Percentiles rank a stretch among this genome's conserved stretches.
phyloP scores from a whole-genome alignment of 2,113 vertebrate genomes.

The Meriones unguiculatus region DNA sequence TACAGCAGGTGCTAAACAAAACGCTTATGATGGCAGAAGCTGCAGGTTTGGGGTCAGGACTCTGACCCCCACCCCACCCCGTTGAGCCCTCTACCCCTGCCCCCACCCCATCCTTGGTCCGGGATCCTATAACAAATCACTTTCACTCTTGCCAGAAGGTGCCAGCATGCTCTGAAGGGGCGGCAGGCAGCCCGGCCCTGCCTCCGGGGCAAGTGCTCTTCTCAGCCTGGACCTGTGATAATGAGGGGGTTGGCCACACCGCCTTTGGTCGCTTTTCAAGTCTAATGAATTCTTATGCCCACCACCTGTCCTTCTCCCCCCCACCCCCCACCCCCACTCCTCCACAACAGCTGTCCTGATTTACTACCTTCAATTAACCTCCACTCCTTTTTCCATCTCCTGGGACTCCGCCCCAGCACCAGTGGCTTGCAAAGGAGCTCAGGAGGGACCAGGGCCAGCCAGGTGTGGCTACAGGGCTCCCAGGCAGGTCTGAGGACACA shows the following conservation, averaged over 20 bases:
- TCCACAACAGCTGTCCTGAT: slow-evolving; percentile 36
- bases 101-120: neutral
- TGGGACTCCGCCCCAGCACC: neutral
- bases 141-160: neutral
- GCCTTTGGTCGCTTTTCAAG: slow-evolving; percentile 51
- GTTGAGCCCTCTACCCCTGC: neutral
- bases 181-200: neutral
- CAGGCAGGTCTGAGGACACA: neutral
- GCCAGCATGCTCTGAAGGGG: neutral
- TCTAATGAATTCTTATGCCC: slow-evolving; percentile 54
- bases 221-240: neutral
- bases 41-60: neutral
- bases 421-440: slow-evolving; percentile 40
- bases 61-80: neutral
- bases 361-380: slow-evolving; percentile 71
- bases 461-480: neutral
- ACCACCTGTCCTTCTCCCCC: neutral
- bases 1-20: neutral
- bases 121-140: neutral
- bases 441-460: neutral
- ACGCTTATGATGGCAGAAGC: neutral
- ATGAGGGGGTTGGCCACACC: slow-evolving; percentile 13
- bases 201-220: neutral
- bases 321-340: neutral
- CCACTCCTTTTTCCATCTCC: slow-evolving; percentile 20